A percentile compares a stretch with the other conserved stretches of the same genome.
These are phyloP conservation scores for Saturnia pavonia DNA, from an alignment of 2,888 invertebrate genomes.

Conservation along the genomic window DNA sequence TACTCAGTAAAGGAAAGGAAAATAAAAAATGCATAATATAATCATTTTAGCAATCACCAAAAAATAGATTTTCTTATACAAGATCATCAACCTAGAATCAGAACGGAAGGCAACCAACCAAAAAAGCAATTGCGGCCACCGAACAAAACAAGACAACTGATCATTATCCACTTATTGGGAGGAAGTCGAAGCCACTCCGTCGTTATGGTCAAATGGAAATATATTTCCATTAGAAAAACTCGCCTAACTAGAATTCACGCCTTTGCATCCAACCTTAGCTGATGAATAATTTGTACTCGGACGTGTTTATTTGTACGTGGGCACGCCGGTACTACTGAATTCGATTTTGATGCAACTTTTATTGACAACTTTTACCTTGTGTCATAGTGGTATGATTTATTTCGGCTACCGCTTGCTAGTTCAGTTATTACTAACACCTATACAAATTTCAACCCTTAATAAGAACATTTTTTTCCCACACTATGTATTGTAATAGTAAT, in stretches of 20 bases:
- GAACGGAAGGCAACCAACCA: constrained; percentile 52
- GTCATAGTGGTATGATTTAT: not conserved
- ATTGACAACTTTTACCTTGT: not conserved
- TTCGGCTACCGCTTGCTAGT: not conserved
- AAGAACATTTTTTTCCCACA: not conserved
- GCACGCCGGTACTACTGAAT: not conserved
- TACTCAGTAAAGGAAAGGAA: not conserved
- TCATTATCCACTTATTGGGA: constrained; percentile 75
- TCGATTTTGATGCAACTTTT: not conserved
- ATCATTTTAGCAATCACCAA: not conserved
- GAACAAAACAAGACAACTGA: constrained; percentile 63
- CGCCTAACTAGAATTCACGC: constrained; percentile 25
- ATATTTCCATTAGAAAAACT: constrained; percentile 38
- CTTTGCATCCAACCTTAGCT: constrained; percentile 19
- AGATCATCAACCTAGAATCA: constrained; percentile 25
- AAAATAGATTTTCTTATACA: constrained; percentile 1
- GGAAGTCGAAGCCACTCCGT: constrained; percentile 68
- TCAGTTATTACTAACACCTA: not conserved
- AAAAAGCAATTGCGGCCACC: constrained; percentile 60
- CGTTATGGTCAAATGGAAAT: constrained; percentile 59
- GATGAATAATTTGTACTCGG: not conserved
- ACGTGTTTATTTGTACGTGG: constrained; percentile 8
- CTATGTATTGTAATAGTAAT: not conserved
- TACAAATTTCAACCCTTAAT: not conserved
- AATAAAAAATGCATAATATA: not conserved